Conservation (phyloP, 2,888 invertebrate genomes). For the Chloroclysta siterata region DNA sequence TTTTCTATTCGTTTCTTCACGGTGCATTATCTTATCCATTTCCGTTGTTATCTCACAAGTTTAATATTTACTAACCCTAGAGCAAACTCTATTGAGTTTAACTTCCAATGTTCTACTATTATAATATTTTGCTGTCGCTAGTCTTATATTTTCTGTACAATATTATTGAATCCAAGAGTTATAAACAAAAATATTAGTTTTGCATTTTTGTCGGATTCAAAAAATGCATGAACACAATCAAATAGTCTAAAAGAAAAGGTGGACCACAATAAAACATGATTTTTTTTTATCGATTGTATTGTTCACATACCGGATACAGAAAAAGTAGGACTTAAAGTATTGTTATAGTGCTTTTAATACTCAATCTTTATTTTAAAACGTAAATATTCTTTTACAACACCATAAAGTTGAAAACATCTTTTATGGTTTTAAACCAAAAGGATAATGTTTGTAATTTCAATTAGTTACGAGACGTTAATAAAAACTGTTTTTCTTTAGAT, state of each 20-base stretch:
- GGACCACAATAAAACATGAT: not conserved
- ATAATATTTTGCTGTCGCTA: not conserved
- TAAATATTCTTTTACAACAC: constrained; percentile 26
- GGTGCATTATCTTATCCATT: constrained; percentile 61
- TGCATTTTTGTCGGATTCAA: too few species aligned
- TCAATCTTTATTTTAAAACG: constrained; percentile 10
- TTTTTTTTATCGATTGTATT: not conserved
- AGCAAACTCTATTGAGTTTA: not conserved
- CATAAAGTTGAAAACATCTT: constrained; percentile 29
- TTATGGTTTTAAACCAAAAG: constrained; percentile 33
- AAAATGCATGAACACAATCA: too few species aligned
- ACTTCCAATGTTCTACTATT: constrained; percentile 2
- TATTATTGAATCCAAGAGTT: not conserved
- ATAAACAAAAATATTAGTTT: not conserved
- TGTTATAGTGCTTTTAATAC: not conserved
- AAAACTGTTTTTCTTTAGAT: constrained; percentile 35
- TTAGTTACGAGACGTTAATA: constrained; percentile 45
- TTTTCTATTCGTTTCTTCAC: constrained; percentile 41
- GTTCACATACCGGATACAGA: not conserved
- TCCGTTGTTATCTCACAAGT: constrained; percentile 62
- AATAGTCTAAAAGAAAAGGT: not conserved
- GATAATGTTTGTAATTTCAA: constrained; percentile 41
- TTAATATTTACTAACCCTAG: constrained; percentile 35
- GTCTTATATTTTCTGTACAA: not conserved
- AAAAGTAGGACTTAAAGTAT: not conserved